phyloP scores from a whole-genome alignment of 2,888 invertebrate species.

The Cryptops parisi region DNA sequence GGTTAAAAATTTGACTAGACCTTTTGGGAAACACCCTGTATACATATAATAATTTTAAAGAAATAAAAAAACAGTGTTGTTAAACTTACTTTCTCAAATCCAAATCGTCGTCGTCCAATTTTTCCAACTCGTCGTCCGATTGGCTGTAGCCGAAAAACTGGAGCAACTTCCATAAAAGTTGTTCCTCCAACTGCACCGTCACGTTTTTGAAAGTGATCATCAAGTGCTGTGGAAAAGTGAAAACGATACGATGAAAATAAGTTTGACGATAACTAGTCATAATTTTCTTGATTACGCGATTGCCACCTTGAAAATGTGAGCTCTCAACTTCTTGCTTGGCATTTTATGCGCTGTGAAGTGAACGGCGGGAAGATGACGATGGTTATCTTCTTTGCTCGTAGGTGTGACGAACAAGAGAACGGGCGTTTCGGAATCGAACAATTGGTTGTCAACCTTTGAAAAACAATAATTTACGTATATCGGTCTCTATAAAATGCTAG shows the following conservation, averaged over 20 bases:
- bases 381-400: constrained; percentile 32
- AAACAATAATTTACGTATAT: no score
- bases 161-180: constrained; percentile 53
- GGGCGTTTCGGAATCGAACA: constrained; percentile 69
- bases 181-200: constrained; percentile 76
- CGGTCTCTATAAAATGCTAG: no score
- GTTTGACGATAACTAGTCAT: no score
- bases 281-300: no score
- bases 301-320: constrained; percentile 68
- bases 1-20: no score
- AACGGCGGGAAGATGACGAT: constrained; percentile 50
- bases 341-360: constrained; percentile 63
- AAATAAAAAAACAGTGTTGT: no score
- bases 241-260: constrained; percentile 1
- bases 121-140: constrained; percentile 41
- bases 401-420: constrained; percentile 62
- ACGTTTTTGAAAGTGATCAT: constrained; percentile 67
- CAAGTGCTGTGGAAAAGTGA: constrained; percentile 43
- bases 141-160: constrained; percentile 33
- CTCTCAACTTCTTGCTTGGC: constrained; percentile 55
- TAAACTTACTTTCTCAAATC: constrained; percentile 48
- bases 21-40: no score
- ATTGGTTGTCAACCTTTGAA: constrained; percentile 59
- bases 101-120: constrained; percentile 58
- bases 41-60: no score